phyloP scores from a whole-genome alignment of 2,797 vertebrate species.

The Typhlichthys eigenmanni region DNA sequence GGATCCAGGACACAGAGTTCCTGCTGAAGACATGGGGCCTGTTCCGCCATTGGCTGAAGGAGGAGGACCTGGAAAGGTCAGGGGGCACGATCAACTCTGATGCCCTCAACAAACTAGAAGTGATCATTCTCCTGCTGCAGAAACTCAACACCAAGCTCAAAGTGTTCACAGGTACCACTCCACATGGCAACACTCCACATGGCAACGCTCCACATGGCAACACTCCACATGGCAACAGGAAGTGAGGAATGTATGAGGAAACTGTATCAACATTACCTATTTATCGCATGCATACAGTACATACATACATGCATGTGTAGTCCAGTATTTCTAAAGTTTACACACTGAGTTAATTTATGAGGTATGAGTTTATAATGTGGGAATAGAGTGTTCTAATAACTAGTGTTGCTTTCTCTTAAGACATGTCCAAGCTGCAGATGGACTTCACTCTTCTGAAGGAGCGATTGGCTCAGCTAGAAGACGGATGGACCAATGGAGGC shows the following conservation, averaged over 20 bases:
- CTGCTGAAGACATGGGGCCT: conserved; percentile 90
- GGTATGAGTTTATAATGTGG: too few species aligned
- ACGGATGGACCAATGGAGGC: conserved; percentile 83
- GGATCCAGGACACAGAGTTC: conserved; percentile 88
- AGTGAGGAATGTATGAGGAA: too few species aligned
- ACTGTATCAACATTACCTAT: neutral
- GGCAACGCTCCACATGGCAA: neutral
- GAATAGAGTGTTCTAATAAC: neutral
- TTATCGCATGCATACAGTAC: neutral
- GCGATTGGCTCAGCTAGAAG: conserved; percentile 83
- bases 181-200: neutral
- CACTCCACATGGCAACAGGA: neutral
- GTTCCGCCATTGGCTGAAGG: conserved; percentile 85
- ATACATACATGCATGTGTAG: too few species aligned
- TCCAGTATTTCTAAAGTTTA: too few species aligned
- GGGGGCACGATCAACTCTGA: conserved; percentile 81
- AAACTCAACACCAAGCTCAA: conserved; percentile 93
- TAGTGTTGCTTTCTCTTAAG: conserved; percentile 61
- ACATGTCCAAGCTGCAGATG: conserved; percentile 90
- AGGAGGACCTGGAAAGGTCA: conserved; percentile 79
- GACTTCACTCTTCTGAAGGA: conserved; percentile 87
- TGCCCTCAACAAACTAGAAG: conserved; percentile 89
- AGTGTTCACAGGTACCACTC: conserved; percentile 75
- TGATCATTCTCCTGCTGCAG: conserved; percentile 87
- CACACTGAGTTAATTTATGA: too few species aligned